Base-by-base conservation (phyloP, 1,140 invertebrate genomes). In the Drosophila novamexicana region DNA sequence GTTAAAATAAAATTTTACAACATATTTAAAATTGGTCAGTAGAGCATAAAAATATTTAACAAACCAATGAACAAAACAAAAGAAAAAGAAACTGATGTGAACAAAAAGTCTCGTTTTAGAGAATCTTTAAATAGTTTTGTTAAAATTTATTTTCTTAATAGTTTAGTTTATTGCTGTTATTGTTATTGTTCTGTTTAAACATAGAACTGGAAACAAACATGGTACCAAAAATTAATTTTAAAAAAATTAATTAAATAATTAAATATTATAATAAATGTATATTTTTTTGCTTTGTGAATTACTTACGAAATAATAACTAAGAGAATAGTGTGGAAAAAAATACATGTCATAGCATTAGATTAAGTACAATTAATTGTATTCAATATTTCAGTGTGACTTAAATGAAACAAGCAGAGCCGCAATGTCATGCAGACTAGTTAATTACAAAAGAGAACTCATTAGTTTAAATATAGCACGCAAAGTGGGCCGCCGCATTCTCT, bases 41-140 rank as follows among this genome's bases (percentile, higher is more conserved):
- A 70, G 52, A 47, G 9, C 47, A 67, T 58, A 53, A 18, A 12
- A 69, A 42, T 36, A 39, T 49, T 54, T n/a, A 66, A 29, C 37
- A 45, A 69, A 54, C 58, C 65, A 69, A 77, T 64, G 56, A 42
- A 58, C n/a, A 58, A 63, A n/a, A 10, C 47, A 72, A 63, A 29
- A 29, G 22, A 29, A 29, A 5, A 4, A 4, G 18, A 29, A 29
- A 29, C 22, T 29, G 0, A 77, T 56, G 16, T 83, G 83, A 47
- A 40, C 56, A 57, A 71, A 72, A 74, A 76, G 67, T 89, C 84
- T 89, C 84, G 84, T 89, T 89, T 89, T 89, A 89, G 84, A 89
- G 84, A 86, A 68, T 57, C 72, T 78, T 53, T 68, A 65, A 59
- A 69, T 68, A 39, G 34, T 68, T 56, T 62, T 54, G 34, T 54